Evolutionary conservation across 53 echinoderm and acorn worm species (phyloP), one percentile per base, ranked within the genome.

Genomic region (Holothuria leucospilota): DNA sequence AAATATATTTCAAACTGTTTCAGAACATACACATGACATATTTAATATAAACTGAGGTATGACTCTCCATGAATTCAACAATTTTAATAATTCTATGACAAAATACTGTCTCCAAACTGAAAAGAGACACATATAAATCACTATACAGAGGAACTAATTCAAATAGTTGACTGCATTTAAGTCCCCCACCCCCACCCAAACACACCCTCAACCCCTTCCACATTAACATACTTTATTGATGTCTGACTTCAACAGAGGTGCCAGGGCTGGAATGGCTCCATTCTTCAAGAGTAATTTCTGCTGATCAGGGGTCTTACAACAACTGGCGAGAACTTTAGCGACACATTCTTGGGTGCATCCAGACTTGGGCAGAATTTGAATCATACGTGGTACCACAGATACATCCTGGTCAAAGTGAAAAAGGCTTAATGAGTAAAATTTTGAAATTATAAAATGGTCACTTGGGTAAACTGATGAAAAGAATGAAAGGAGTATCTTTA

Each of bases 311-410:
- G 88, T 95, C 97, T 94, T 94, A 79, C 94, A 94, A 61, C 93
- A 96, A 52, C 92, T 89, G 5, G 96, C 87, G 41, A 96, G 71
- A 64, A 96, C 94, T 51, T 92, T 87, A 51, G 96, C 90, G 13
- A 96, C 91, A 84, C 94, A 94, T 77, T 94, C 94, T 42, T 96
- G 96, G 2, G 94, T 94, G 29, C 94, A 96, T 49, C 87, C 78
- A 21, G 96, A 95, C 82, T 86, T 87, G 27, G 94, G 93, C 41
- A 96, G 61, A 2, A 96, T 63, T 79, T 93, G 93, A 51, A 96
- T 95, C 89, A 96, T 89, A 60, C 89, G 96, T 14, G 96, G 94
- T 41, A 96, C 87, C 24, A 96, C 91, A 21, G 93, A 81, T n/a
- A 71, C 51, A 85, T 96, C 96, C 96, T 96, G 86, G 21, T 63